Evolutionary conservation across 2,888 invertebrate species (phyloP).

Genomic region (Sinopyrophorus schimmeli): DNA sequence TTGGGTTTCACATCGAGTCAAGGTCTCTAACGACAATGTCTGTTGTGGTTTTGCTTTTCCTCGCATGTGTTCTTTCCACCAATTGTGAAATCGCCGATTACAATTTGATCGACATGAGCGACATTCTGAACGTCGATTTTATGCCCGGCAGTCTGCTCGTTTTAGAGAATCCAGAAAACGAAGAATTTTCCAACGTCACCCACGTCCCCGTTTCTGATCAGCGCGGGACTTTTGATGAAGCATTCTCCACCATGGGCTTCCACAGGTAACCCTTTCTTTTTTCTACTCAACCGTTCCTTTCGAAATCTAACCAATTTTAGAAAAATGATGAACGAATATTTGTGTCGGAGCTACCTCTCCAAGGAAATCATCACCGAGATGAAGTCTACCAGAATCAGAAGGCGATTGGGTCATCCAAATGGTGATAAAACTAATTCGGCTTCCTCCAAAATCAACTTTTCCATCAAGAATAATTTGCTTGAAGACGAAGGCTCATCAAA

Average conservation of each 20-base stretch:
- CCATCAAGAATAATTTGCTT: slow-evolving; percentile 59
- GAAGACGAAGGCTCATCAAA: slow-evolving; percentile 72
- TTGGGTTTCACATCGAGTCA: no score
- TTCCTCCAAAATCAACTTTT: slow-evolving; percentile 35
- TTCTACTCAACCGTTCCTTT: background rate
- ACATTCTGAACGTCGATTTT: slow-evolving; percentile 69
- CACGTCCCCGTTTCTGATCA: slow-evolving; percentile 5
- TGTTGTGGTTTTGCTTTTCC: no score
- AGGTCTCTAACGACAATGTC: no score
- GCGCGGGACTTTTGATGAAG: slow-evolving; percentile 66
- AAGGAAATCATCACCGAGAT: slow-evolving; percentile 73
- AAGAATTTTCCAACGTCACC: slow-evolving; percentile 31
- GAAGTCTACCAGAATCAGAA: slow-evolving; percentile 54
- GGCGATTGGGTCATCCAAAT: slow-evolving; percentile 52
- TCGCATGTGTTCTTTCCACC: no score
- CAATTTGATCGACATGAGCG: slow-evolving; percentile 59
- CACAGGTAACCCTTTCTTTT: slow-evolving; percentile 61
- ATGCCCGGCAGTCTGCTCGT: slow-evolving; percentile 69
- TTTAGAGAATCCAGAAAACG: slow-evolving; percentile 48
- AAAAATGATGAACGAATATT: slow-evolving; percentile 77
- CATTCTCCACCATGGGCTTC: slow-evolving; percentile 67
- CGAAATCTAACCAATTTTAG: slow-evolving; percentile 51
- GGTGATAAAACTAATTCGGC: slow-evolving; percentile 40
- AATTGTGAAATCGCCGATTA: no score
- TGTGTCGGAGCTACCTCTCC: slow-evolving; percentile 74